Conservation (phyloP, 2,888 invertebrate genomes). For the Vanessa cardui region DNA sequence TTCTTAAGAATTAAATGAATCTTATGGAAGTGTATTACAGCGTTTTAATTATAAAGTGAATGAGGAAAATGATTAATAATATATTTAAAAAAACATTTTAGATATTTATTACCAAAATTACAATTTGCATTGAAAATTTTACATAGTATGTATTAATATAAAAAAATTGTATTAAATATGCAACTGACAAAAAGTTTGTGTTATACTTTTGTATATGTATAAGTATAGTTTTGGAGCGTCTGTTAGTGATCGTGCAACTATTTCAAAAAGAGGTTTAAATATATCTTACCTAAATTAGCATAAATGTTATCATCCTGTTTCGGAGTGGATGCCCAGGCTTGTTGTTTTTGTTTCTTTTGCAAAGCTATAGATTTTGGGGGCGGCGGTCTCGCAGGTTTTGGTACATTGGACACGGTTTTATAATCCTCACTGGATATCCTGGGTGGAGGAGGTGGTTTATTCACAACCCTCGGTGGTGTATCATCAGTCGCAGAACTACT, state of each 20-base stretch:
- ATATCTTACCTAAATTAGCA: slow-evolving; percentile 88
- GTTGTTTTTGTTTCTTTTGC: slow-evolving; percentile 83
- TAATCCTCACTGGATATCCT: slow-evolving; percentile 79
- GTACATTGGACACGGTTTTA: slow-evolving; percentile 77
- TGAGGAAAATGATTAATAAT: too few species aligned
- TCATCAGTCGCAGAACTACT: slow-evolving; percentile 68
- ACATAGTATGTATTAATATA: too few species aligned
- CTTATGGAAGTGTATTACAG: not conserved
- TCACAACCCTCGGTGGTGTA: slow-evolving; percentile 68
- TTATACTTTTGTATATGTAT: too few species aligned
- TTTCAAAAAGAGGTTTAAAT: not conserved
- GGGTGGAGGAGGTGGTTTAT: slow-evolving; percentile 91
- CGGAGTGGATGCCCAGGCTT: slow-evolving; percentile 69
- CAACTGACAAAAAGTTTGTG: too few species aligned
- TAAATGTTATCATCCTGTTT: slow-evolving; percentile 85
- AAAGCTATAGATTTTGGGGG: slow-evolving; percentile 87
- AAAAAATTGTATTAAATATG: too few species aligned
- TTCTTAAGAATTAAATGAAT: not conserved
- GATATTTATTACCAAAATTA: too few species aligned
- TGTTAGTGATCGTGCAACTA: too few species aligned
- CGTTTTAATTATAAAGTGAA: too few species aligned
- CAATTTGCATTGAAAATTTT: too few species aligned
- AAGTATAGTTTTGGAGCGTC: too few species aligned
- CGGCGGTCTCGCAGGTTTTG: slow-evolving; percentile 88
- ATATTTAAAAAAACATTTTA: too few species aligned